phyloP scores from a whole-genome alignment of 2,888 invertebrate genomes.

The Eremobia ochroleuca region DNA sequence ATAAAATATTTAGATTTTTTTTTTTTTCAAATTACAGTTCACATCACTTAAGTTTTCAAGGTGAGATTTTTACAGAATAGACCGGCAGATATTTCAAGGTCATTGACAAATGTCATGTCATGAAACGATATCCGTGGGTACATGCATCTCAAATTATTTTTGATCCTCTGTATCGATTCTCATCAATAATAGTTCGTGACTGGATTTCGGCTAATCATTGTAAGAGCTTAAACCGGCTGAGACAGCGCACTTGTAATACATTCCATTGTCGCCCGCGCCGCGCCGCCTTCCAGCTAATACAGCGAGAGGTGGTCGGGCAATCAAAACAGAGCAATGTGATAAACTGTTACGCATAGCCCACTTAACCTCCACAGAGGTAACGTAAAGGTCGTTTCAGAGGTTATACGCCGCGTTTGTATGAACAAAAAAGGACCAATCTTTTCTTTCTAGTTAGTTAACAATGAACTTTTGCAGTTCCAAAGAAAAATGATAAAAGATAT shows the following conservation, averaged over 20 bases:
- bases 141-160: conserved; percentile 46
- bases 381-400: conserved; percentile 47
- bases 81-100: conserved; percentile 60
- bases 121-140: conserved; percentile 49
- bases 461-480: conserved; percentile 45
- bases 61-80: too few species aligned
- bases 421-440: conserved; percentile 29
- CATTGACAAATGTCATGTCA: conserved; percentile 60
- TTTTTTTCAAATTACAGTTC: too few species aligned
- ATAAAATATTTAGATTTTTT: too few species aligned
- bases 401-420: conserved; percentile 34
- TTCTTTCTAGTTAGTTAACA: conserved; percentile 43
- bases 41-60: too few species aligned
- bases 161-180: conserved; percentile 59
- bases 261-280: conserved; percentile 72
- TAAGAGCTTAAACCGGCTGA: conserved; percentile 75
- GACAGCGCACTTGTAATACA: conserved; percentile 73
- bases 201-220: conserved; percentile 79
- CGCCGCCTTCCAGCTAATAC: conserved; percentile 48
- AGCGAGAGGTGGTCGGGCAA: conserved; percentile 68
- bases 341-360: conserved; percentile 56
- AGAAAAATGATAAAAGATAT: conserved; percentile 54
- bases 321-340: conserved; percentile 68
- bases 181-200: conserved; percentile 78
- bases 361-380: conserved; percentile 51